Percentiles rank a stretch among this genome's conserved stretches.
Conservation (phyloP, 2,797 vertebrate genomes). For the Scolopax bukidnonensis region DNA sequence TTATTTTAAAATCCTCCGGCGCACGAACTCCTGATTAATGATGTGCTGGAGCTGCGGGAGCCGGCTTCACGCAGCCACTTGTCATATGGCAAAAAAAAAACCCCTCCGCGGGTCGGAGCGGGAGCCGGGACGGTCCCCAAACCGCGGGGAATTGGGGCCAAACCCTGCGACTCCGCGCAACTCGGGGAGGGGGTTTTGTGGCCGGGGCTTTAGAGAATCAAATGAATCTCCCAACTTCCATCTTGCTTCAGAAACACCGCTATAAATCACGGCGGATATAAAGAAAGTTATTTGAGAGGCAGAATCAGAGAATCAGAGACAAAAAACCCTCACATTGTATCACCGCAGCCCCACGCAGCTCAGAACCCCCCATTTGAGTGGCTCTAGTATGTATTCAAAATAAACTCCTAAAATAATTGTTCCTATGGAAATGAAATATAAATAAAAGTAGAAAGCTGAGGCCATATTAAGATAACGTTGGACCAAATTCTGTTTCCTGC, state of each 20-base stretch:
- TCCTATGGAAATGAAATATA: conserved; percentile 63
- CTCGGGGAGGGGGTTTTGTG: neutral
- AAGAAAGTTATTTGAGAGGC: conserved; percentile 36
- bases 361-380: neutral
- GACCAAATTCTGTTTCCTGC: conserved; percentile 23
- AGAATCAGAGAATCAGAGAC: neutral
- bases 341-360: neutral
- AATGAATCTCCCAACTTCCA: neutral
- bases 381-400: conserved; percentile 3
- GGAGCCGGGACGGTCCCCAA: conserved; percentile 15
- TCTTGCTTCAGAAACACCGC: neutral
- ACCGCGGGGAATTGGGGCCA: neutral
- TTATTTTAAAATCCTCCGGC: neutral
- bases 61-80: neutral
- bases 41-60: conserved; percentile 7
- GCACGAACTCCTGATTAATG: neutral
- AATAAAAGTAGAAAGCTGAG: conserved; percentile 43
- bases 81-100: conserved; percentile 15
- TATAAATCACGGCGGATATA: neutral
- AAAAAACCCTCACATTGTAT: neutral
- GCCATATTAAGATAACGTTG: conserved; percentile 1
- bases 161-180: neutral
- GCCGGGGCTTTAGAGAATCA: neutral
- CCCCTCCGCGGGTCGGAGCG: neutral
- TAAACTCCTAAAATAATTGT: conserved; percentile 35